Base-by-base conservation (phyloP, 2,888 invertebrate species). In the Pilophorus perplexus region DNA sequence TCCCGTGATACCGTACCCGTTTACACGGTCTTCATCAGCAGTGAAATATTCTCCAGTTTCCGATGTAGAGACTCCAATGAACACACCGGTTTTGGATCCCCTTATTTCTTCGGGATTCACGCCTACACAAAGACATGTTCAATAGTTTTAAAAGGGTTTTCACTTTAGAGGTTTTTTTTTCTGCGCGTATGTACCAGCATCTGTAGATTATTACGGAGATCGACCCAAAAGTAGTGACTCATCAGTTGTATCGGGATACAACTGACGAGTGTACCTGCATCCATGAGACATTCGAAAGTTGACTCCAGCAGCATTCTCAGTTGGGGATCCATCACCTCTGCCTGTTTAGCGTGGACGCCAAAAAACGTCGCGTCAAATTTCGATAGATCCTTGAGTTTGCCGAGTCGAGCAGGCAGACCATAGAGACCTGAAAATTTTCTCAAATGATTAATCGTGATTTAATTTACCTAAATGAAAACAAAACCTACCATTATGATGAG, bases 71-170 rank as follows among this genome's bases (percentile, higher is more conserved):
- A 90, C 92, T 68, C 97, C 98, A 71, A 98, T 86, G 79, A 89
- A 98, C 1, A 98, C 97, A 70, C 97, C 98, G 55, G 95, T 96
- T 74, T 85, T 89, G 10, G 88, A 84, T 64, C 98, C 98, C 73
- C 90, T 84, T 57, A 95, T 77, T 72, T 89, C 88, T 62, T 81
- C 79, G 6, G 97, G 97, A 78, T 90, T 93, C 67, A 89, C 74
- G 64, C 88, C 88, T 80, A 67, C n/a, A n/a, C n/a, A n/a, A n/a
- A n/a, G n/a, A n/a, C 6, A 33, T 33, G 33, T 33, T n/a, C 33
- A 33, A 33, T 33, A 12, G 33, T 12, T 33, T 33, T 12, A 6
- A 33, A 6, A 33, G 33, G 12, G 33, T 33, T 33, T 33, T 12
- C 33, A 33, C 6, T 33, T 8, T 33, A 12, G 33, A 8, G 33